Evolutionary conservation across 2,888 invertebrate genomes (phyloP), one percentile per base, ranked within the genome.

Genomic region (Sesia apiformis): DNA sequence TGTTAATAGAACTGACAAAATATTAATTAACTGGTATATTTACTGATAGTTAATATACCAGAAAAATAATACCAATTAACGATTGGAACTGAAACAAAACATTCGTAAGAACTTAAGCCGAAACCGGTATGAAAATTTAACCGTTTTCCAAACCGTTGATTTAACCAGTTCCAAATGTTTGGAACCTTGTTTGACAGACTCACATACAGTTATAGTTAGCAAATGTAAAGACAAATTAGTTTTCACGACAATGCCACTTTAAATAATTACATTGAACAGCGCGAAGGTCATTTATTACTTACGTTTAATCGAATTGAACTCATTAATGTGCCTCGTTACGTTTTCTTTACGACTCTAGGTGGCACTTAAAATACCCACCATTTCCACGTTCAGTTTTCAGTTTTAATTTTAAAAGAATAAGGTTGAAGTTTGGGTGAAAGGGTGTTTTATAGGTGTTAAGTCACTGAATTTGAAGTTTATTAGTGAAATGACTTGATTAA

Each of bases 291-390:
- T 76, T 74, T 70, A 70, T 76, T 63, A 72, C 71, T 65, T 66
- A 68, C 61, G 61, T 63, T 70, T 72, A 73, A 75, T 76, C 72
- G 75, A 69, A 72, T 59, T 64, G 64, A 65, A 72, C 63, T 67
- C 64, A 64, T 65, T 70, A 64, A 69, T 58, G 63, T 58, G 63
- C 60, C 68, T 69, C 69, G 65, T 73, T 76, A 69, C 67, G 64
- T 60, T 58, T 58, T 62, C 66, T 75, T 74, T 75, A 76, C 67
- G 63, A 60, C 66, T 59, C 46, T 58, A 69, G 69, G 69, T 72
- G 66, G 61, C 58, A 62, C 62, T 66, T 66, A 65, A 70, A 73
- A 68, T 58, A 58, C 58, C 55, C 58, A 46, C 39, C 4, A 5
- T 4, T 3, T 3, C 7, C 3, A 5, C 53, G 54, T 4, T n/a